A percentile compares a stretch with the other conserved stretches of the same genome.
Conservation (phyloP, 2,113 vertebrate species). For the Etheostoma cragini region DNA sequence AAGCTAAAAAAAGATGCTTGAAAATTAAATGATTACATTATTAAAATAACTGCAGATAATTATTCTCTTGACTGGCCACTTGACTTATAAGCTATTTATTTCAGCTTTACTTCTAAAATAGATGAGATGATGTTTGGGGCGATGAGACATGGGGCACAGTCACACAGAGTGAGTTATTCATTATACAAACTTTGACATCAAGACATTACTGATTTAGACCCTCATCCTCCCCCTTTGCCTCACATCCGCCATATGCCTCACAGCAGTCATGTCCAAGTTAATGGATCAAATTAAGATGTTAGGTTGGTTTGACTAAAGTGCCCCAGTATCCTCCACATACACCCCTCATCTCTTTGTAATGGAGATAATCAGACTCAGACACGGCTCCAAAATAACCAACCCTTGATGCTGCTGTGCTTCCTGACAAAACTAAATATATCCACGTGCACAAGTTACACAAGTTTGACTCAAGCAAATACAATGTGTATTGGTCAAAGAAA, state of each 20-base stretch:
- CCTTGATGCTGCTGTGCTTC: neutral
- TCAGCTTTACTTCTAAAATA: neutral
- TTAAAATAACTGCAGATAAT: neutral
- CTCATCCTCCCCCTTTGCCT: neutral
- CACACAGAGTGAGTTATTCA: conserved; percentile 7
- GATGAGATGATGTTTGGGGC: neutral
- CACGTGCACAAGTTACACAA: conserved; percentile 1
- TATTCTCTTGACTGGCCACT: neutral
- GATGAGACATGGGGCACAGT: conserved; percentile 8
- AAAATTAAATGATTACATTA: neutral
- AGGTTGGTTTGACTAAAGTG: conserved; percentile 42
- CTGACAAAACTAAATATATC: neutral
- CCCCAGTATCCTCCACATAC: neutral
- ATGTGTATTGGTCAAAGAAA: neutral
- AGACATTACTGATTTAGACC: conserved; percentile 28
- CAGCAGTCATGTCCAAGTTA: conserved; percentile 1
- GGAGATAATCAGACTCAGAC: conserved; percentile 26
- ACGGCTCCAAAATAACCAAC: neutral
- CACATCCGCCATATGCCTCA: neutral
- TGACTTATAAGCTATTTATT: neutral
- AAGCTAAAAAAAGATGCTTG: neutral
- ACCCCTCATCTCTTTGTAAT: conserved; percentile 7
- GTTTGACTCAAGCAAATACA: neutral
- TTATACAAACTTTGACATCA: conserved; percentile 14
- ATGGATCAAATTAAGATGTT: conserved; percentile 28